Evolutionary conservation across 2,113 vertebrate genomes (phyloP), one percentile per base, ranked within the genome.

Genomic region (Lota lota): DNA sequence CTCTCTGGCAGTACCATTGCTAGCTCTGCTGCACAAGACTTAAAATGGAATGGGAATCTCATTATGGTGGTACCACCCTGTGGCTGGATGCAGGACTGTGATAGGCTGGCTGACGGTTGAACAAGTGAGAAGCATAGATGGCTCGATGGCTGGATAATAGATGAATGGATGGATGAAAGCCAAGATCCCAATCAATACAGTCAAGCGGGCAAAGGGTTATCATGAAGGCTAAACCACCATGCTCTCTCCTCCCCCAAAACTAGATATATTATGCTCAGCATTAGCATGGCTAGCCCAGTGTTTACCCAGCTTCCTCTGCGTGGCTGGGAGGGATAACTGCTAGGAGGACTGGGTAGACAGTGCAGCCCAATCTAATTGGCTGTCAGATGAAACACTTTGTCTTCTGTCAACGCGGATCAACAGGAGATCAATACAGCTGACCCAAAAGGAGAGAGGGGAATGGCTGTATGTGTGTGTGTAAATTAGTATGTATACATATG

Each of bases 331-430:
- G 54, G 54, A 20, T 5, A 1, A 57, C 1, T 6, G 54, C 62
- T 80, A 63, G 15, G 57, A 12, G 12, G 57, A 21, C 57, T 59
- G n/a, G 19, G 18, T 67, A 61, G 67, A 68, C 76, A 47, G 40
- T 47, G 40, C 40, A 47, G 40, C 40, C 10, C n/a, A 56, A 64
- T 85, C 75, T 87, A 89, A 87, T 89, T 87, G 83, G 74, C 82
- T 88, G 85, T 86, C 84, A 85, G 81, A 86, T 85, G 72, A 87
- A 89, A 88, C 79, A 80, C 83, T 85, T 86, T 84, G 82, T 89
- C 76, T 85, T 83, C 82, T 87, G 82, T 89, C 85, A 82, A 66
- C 22, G 21, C 47, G 78, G 83, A 88, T 89, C 76, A 81, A 80
- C 73, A 75, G 68, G n/a, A 79, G 82, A 86, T 89, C 82, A 83